These are phyloP conservation scores for Drosophila neoperkinsi DNA, from an alignment of 2,888 invertebrate genomes.

Conservation along the genomic window DNA sequence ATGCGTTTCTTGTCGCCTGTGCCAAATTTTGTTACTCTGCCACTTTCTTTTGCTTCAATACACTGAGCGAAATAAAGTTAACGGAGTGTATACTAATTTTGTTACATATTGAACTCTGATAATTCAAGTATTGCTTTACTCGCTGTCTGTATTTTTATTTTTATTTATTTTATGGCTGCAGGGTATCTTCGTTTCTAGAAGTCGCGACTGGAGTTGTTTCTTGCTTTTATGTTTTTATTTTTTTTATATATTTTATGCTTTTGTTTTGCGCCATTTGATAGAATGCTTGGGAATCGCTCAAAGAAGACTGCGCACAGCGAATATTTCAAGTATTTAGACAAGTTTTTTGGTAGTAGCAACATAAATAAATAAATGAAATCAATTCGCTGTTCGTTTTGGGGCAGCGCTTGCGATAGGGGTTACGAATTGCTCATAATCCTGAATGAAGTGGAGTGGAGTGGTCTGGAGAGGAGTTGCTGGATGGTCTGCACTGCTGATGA, in stretches of 20 bases:
- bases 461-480: neutral
- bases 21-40: constrained; percentile 36
- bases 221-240: neutral
- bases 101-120: neutral
- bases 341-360: constrained; percentile 57
- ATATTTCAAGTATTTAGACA: constrained; percentile 64
- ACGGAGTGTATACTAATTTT: neutral
- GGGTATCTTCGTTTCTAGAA: neutral
- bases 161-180: neutral
- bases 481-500: neutral
- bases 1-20: constrained; percentile 73
- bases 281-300: constrained; percentile 45
- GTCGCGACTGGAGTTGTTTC: constrained; percentile 1
- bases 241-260: constrained; percentile 1
- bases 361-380: constrained; percentile 71
- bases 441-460: neutral
- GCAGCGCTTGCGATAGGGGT: constrained; percentile 16
- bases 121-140: neutral
- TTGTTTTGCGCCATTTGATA: constrained; percentile 36
- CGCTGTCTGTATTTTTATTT: neutral
- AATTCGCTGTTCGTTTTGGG: constrained; percentile 39
- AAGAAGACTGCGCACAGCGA: constrained; percentile 42
- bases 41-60: constrained; percentile 14
- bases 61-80: constrained; percentile 3
- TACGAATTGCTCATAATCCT: constrained; percentile 21